Conservation (phyloP, 2,113 vertebrate species). For the Hymenochirus boettgeri region DNA sequence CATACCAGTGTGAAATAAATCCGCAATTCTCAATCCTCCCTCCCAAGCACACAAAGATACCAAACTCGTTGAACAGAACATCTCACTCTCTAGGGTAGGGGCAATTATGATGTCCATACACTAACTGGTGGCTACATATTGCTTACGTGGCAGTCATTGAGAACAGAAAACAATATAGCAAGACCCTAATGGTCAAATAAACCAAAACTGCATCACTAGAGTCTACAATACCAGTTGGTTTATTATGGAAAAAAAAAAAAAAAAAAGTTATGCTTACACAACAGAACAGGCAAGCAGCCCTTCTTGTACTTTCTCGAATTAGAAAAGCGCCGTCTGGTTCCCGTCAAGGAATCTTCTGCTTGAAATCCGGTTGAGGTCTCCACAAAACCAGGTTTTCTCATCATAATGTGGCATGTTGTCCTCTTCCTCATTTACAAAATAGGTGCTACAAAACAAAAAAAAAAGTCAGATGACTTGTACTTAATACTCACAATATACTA, state of each 20-base stretch:
- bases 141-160: too few species aligned
- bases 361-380: slow-evolving; percentile 84
- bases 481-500: too few species aligned
- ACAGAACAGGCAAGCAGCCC: slow-evolving; percentile 95
- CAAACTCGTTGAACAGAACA: too few species aligned
- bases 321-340: slow-evolving; percentile 89
- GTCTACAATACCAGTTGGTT: not conserved
- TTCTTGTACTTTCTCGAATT: slow-evolving; percentile 94
- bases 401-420: slow-evolving; percentile 86
- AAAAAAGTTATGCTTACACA: slow-evolving; percentile 79
- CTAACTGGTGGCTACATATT: too few species aligned
- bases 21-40: too few species aligned
- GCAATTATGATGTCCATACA: too few species aligned
- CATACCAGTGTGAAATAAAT: too few species aligned
- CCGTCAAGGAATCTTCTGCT: slow-evolving; percentile 89
- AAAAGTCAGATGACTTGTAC: not conserved
- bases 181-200: too few species aligned
- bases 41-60: too few species aligned
- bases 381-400: slow-evolving; percentile 94
- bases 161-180: too few species aligned
- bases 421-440: slow-evolving; percentile 86
- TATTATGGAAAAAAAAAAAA: not conserved
- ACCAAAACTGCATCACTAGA: too few species aligned
- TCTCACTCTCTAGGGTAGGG: too few species aligned
- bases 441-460: slow-evolving; percentile 56